Base-by-base conservation (phyloP, 2,888 invertebrate genomes). In the Endomychus coccineus region DNA sequence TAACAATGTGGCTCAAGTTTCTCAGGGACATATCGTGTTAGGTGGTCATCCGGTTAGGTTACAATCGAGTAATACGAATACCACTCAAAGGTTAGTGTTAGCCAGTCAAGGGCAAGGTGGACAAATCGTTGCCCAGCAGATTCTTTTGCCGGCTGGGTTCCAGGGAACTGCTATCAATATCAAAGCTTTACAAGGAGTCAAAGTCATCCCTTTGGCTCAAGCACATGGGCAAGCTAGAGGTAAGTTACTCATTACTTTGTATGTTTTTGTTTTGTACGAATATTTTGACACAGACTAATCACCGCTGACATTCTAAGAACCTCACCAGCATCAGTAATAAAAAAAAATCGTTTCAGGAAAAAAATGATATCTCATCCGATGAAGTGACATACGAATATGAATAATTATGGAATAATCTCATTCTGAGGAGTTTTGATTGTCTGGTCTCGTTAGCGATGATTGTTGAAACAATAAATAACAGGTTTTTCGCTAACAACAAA, bases 161-260 rank as follows among this genome's bases (percentile, higher is more conserved):
- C 75, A 75, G 59, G 73, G 75, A 13, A 71, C 71, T 2, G 68
- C 74, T 15, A 67, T 77, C 37, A 77, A 77, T 55, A 68, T 78
- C 11, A 78, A 78, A 56, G 70, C 74, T 6, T 55, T 77, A 41
- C 75, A 77, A 60, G 75, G 73, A 6, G 68, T 78, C 36, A 77
- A 77, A 59, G 75, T 77, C 36, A 75, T 77, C 42, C 74, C 75
- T 1, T 58, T 75, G 37, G 63, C 68, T 13, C 68, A 68, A 48
- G 61, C 66, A 36, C 65, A 65, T 43, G 51, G 49, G n/a, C 61
- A 66, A 46, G 54, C 52, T 16, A 57, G 58, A 56, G 59, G 59
- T 58, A 53, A 56, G 48, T 32, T 16, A 16, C 10, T 16, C n/a
- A 3, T 4, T 7, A 12, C 12, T 21, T 10, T 15, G 9, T 16